Evolutionary conservation across 2,113 vertebrate genomes (phyloP).

Genomic region (Lonchura striata): DNA sequence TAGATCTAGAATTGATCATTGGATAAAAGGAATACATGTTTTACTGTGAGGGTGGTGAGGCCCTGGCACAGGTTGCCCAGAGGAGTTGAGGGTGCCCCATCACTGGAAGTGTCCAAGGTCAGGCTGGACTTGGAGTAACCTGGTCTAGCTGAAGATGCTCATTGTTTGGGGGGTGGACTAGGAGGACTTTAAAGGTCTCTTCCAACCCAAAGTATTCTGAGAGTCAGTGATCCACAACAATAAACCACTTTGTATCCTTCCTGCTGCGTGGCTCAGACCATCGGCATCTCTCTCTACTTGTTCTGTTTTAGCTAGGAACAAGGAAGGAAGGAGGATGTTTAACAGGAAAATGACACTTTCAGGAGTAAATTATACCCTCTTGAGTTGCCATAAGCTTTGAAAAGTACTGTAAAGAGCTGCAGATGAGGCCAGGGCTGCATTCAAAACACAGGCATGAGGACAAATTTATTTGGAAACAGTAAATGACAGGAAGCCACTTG

Average conservation of each 20-base stretch:
- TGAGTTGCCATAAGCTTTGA: background rate
- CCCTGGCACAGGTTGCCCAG: background rate
- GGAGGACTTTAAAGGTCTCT: background rate
- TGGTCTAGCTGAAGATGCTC: background rate
- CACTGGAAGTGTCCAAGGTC: background rate
- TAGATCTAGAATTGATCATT: background rate
- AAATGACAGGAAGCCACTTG: background rate
- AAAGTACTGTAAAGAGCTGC: background rate
- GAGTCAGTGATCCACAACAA: background rate
- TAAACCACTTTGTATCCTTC: background rate
- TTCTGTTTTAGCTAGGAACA: background rate
- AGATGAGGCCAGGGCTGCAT: background rate
- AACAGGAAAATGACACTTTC: background rate
- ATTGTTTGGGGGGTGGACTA: background rate
- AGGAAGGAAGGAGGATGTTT: constrained; percentile 18
- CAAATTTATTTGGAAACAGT: background rate
- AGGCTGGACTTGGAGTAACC: background rate
- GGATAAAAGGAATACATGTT: background rate
- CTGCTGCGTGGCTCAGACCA: background rate
- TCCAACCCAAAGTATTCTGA: background rate
- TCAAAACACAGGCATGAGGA: background rate
- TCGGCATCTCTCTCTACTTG: background rate
- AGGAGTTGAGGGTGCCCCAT: background rate
- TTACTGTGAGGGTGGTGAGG: background rate
- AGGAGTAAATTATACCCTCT: background rate